phyloP scores from a whole-genome alignment of 1,140 invertebrate genomes.

The Ceratosolen solmsi region DNA sequence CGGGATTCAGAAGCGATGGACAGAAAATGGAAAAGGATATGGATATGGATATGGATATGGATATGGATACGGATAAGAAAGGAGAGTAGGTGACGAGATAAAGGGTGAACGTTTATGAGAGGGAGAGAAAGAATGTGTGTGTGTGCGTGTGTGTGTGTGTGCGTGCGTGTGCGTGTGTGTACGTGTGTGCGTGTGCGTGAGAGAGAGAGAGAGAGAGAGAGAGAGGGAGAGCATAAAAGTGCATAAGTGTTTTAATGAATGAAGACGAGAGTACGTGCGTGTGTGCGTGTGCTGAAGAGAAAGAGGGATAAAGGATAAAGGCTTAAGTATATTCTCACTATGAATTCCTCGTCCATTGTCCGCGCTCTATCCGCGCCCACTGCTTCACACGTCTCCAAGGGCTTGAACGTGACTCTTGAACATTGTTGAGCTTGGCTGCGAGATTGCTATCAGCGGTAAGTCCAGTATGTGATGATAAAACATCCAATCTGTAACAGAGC shows the following conservation, averaged over 20 bases:
- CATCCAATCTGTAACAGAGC: slow-evolving; percentile 13
- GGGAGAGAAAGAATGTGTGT: slow-evolving; percentile 53
- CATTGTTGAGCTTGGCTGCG: slow-evolving; percentile 53
- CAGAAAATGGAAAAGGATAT: slow-evolving; percentile 46
- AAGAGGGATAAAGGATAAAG: background rate
- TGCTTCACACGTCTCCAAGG: slow-evolving; percentile 13
- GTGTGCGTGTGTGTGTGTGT: background rate
- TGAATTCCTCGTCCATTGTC: slow-evolving; percentile 27
- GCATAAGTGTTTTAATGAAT: too few relatives aligned
- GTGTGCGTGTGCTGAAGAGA: slow-evolving; percentile 30
- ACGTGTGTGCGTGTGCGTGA: too few relatives aligned
- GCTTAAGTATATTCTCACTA: slow-evolving; percentile 3
- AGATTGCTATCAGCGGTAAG: slow-evolving; percentile 55
- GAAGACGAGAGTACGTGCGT: too few relatives aligned
- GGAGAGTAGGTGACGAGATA: slow-evolving; percentile 19
- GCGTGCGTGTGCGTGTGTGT: too few relatives aligned
- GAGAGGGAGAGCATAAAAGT: background rate
- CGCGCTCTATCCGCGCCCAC: slow-evolving; percentile 14
- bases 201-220: slow-evolving; percentile 40
- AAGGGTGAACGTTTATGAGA: slow-evolving; percentile 31
- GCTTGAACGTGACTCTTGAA: slow-evolving; percentile 34
- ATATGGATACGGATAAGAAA: background rate
- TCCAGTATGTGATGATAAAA: slow-evolving; percentile 55
- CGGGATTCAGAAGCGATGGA: slow-evolving; percentile 40
- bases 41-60: slow-evolving; percentile 41